phyloP scores from a whole-genome alignment of 1,140 invertebrate species.

The Drosophila navojoa region DNA sequence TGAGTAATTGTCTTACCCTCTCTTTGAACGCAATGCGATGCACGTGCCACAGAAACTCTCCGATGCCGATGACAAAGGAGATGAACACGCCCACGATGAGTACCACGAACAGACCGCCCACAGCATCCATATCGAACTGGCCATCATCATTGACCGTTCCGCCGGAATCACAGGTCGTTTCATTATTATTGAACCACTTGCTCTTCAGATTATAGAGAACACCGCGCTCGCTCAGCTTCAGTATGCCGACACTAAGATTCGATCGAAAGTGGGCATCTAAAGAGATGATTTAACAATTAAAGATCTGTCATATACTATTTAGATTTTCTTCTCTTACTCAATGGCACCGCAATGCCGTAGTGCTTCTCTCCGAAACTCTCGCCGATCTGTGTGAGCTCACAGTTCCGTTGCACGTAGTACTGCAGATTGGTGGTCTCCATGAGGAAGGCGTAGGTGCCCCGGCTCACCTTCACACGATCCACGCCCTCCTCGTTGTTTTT shows the following conservation, averaged over 20 bases:
- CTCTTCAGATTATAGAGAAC: slow-evolving; percentile 89
- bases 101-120: slow-evolving; percentile 95
- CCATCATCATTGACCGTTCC: slow-evolving; percentile 75
- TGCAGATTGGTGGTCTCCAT: slow-evolving; percentile 94
- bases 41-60: slow-evolving; percentile 94
- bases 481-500: slow-evolving; percentile 92
- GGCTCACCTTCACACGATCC: slow-evolving; percentile 88
- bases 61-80: slow-evolving; percentile 87
- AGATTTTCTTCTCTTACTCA: slow-evolving; percentile 51
- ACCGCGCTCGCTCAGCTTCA: slow-evolving; percentile 92
- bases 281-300: background rate
- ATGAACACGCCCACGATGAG: slow-evolving; percentile 88
- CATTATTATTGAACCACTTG: slow-evolving; percentile 90
- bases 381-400: slow-evolving; percentile 91
- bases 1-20: slow-evolving; percentile 79
- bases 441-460: slow-evolving; percentile 90
- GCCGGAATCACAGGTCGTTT: slow-evolving; percentile 35
- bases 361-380: slow-evolving; percentile 92
- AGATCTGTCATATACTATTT: background rate
- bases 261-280: slow-evolving; percentile 86
- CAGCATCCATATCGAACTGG: slow-evolving; percentile 90
- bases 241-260: slow-evolving; percentile 89
- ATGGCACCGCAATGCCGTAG: slow-evolving; percentile 85
- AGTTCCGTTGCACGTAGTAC: slow-evolving; percentile 90
- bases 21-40: slow-evolving; percentile 90